Percentiles rank a stretch among this genome's conserved stretches.
phyloP scores from a whole-genome alignment of 2,797 vertebrate genomes.

The Huso huso region DNA sequence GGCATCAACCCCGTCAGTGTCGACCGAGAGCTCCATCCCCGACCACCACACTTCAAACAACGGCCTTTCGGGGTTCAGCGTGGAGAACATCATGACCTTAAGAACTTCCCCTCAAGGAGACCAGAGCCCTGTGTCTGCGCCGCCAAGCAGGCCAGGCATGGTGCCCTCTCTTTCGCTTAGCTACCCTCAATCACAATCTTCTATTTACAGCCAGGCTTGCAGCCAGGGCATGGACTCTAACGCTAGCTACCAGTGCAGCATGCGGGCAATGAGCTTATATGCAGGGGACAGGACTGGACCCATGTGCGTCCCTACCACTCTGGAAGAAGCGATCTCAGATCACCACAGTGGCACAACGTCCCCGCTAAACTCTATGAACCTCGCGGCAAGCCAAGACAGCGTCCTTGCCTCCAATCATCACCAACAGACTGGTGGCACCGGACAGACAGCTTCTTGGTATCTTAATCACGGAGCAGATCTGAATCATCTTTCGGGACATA shows the following conservation, averaged over 20 bases:
- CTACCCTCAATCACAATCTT: conserved; percentile 47
- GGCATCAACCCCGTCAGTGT: conserved; percentile 56
- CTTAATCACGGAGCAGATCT: conserved; percentile 58
- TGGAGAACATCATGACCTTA: conserved; percentile 68
- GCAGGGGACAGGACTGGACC: conserved; percentile 52
- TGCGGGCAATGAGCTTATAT: conserved; percentile 68
- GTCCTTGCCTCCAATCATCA: conserved; percentile 38
- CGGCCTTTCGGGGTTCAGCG: conserved; percentile 61
- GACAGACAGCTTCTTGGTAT: conserved; percentile 59
- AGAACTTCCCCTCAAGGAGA: conserved; percentile 59
- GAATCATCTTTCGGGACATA: conserved; percentile 51
- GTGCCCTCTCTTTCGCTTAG: conserved; percentile 42
- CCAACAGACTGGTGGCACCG: conserved; percentile 21
- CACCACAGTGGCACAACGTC: conserved; percentile 51
- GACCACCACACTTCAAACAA: conserved; percentile 47
- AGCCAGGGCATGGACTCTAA: conserved; percentile 54
- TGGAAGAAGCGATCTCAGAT: conserved; percentile 58
- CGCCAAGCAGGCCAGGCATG: conserved; percentile 37
- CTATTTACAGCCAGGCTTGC: conserved; percentile 57
- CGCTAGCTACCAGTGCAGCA: conserved; percentile 67
- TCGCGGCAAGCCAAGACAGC: conserved; percentile 49
- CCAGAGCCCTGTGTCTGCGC: conserved; percentile 48
- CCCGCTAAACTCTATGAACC: conserved; percentile 46
- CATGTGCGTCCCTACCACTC: conserved; percentile 48
- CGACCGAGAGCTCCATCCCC: conserved; percentile 52